These are phyloP conservation scores for Bombus sibiricus DNA, from an alignment of 1,140 invertebrate species.

Conservation along the genomic window DNA sequence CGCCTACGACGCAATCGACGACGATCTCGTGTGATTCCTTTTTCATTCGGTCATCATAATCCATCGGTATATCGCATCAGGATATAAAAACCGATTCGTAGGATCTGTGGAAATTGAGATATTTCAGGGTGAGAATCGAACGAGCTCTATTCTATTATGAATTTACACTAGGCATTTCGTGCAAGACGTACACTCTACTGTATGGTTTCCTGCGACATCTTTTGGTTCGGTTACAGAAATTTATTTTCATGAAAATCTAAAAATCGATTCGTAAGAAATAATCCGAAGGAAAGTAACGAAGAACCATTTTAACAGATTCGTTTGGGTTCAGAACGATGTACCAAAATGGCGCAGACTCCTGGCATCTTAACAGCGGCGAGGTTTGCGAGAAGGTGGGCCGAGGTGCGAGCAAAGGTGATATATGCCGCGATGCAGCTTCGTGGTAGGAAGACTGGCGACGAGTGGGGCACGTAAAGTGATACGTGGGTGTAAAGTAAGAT, in stretches of 20 bases:
- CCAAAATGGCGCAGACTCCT: slow-evolving; percentile 36
- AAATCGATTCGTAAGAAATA: not conserved
- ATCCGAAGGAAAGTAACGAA: not conserved
- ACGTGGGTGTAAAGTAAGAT: slow-evolving; percentile 81
- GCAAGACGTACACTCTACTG: too few relatives aligned
- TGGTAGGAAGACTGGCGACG: slow-evolving; percentile 62
- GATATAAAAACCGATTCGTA: too few relatives aligned
- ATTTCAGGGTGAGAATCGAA: too few relatives aligned
- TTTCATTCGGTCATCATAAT: too few relatives aligned
- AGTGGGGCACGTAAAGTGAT: slow-evolving; percentile 75
- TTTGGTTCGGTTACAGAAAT: not conserved
- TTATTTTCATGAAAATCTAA: not conserved
- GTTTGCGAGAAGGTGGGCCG: slow-evolving; percentile 58
- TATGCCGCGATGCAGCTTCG: slow-evolving; percentile 73
- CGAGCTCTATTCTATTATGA: too few relatives aligned
- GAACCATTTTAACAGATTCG: not conserved
- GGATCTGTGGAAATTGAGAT: too few relatives aligned
- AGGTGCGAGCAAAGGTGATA: slow-evolving; percentile 76
- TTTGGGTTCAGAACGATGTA: not conserved
- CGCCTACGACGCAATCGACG: not conserved
- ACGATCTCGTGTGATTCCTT: not conserved
- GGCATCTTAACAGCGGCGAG: not conserved
- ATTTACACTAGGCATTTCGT: too few relatives aligned
- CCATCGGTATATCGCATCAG: too few relatives aligned
- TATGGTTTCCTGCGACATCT: too few relatives aligned